Evolutionary conservation across 2,888 invertebrate genomes (phyloP).

Genomic region (Alitta virens): DNA sequence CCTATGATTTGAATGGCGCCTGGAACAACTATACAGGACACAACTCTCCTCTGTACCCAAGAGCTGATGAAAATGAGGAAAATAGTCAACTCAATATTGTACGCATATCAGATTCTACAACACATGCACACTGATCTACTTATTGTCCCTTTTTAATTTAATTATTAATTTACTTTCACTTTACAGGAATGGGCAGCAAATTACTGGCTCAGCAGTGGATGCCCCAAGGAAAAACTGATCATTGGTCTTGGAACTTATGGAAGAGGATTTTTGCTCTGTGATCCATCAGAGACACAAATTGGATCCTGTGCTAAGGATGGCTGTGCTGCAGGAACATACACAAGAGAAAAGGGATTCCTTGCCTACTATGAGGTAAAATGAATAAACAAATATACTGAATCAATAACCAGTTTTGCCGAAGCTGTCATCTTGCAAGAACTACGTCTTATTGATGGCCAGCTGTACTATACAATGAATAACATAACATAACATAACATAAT

Average conservation of each 20-base stretch:
- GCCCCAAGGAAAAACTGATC: constrained; percentile 9
- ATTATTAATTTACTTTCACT: no score
- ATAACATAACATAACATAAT: no score
- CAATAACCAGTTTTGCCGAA: no score
- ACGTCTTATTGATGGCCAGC: no score
- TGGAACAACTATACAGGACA: constrained; percentile 14
- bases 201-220: constrained; percentile 9
- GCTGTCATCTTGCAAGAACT: no score
- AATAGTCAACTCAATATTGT: constrained; percentile 1
- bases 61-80: not conserved
- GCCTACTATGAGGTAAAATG: constrained; percentile 44
- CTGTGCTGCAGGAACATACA: constrained; percentile 35
- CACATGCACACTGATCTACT: no score
- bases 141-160: not conserved
- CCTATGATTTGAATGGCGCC: constrained; percentile 20
- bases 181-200: constrained; percentile 24
- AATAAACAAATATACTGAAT: no score
- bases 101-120: not conserved
- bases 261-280: constrained; percentile 5
- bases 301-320: constrained; percentile 33
- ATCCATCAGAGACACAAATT: constrained; percentile 28
- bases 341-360: constrained; percentile 38
- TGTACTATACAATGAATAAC: no score
- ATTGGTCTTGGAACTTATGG: constrained; percentile 13
- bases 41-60: no score